These are phyloP conservation scores for Oxyruncus cristatus DNA, from an alignment of 2,113 vertebrate genomes.

Conservation along the genomic window DNA sequence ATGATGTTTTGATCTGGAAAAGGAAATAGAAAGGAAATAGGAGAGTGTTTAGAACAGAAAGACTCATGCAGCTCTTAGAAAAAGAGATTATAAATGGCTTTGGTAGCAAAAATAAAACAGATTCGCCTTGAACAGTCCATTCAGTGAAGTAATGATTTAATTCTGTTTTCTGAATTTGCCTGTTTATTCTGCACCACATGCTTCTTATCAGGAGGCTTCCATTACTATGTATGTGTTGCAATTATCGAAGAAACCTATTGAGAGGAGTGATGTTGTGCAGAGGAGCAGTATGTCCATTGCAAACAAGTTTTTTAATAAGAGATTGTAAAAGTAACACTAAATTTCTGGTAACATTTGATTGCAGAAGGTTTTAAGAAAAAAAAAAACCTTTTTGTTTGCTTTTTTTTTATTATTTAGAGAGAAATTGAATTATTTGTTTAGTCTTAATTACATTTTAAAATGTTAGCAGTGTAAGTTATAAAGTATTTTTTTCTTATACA, in stretches of 20 bases:
- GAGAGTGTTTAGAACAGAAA: not conserved
- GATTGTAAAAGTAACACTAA: not conserved
- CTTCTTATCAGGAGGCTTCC: not conserved
- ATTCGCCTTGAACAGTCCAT: not conserved
- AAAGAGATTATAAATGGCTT: not conserved
- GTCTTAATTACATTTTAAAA: not conserved
- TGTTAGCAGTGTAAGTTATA: not conserved
- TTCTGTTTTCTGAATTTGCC: not conserved
- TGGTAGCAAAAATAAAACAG: not conserved
- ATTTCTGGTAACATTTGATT: not conserved
- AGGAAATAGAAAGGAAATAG: not conserved
- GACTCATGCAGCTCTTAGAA: not conserved
- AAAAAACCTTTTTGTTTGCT: not conserved
- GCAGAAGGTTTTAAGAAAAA: not conserved
- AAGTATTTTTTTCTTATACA: not conserved
- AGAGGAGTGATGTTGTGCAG: not conserved
- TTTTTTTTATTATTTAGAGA: not conserved
- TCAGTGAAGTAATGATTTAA: not conserved
- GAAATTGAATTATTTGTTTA: not conserved
- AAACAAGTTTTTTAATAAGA: not conserved
- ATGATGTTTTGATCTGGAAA: not conserved
- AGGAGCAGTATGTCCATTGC: not conserved
- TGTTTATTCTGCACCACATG: not conserved
- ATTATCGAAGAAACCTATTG: not conserved
- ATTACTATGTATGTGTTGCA: not conserved